These are phyloP conservation scores for Todus mexicanus DNA, from an alignment of 2,797 vertebrate genomes.

Conservation along the genomic window DNA sequence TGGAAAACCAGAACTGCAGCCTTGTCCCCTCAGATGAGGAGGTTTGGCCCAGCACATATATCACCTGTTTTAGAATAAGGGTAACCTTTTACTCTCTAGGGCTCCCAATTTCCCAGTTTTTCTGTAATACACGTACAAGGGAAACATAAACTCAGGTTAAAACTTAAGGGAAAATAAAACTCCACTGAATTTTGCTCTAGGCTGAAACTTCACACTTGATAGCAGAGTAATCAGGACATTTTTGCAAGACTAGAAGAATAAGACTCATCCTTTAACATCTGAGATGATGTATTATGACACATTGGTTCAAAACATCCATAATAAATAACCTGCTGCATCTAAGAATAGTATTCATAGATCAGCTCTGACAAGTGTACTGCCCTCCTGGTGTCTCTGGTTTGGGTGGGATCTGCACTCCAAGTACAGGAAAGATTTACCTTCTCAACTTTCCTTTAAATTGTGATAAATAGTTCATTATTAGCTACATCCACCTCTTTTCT, in stretches of 20 bases:
- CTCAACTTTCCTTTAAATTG: neutral
- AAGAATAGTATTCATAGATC: slow-evolving; percentile 19
- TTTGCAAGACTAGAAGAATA: neutral
- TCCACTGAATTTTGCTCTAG: neutral
- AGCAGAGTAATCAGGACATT: neutral
- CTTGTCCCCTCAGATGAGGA: neutral
- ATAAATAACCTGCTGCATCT: slow-evolving; percentile 18
- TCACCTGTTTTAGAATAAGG: neutral
- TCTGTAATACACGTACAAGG: neutral
- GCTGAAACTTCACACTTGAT: neutral
- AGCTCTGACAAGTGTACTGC: slow-evolving; percentile 6
- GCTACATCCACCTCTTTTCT: neutral
- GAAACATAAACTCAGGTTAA: neutral
- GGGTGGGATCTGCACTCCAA: neutral
- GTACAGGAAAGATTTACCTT: neutral
- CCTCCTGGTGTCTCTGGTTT: neutral
- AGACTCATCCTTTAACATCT: neutral
- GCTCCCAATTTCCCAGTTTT: neutral
- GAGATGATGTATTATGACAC: slow-evolving; percentile 26
- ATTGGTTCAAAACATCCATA: slow-evolving; percentile 12
- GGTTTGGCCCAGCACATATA: neutral
- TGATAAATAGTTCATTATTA: neutral
- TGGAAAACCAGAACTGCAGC: neutral
- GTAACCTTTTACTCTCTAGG: neutral
- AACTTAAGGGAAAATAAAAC: neutral